Evolutionary conservation across 2,797 vertebrate species (phyloP), one percentile per base, ranked within the genome.

Genomic region (Oceanodroma leucorhoa): DNA sequence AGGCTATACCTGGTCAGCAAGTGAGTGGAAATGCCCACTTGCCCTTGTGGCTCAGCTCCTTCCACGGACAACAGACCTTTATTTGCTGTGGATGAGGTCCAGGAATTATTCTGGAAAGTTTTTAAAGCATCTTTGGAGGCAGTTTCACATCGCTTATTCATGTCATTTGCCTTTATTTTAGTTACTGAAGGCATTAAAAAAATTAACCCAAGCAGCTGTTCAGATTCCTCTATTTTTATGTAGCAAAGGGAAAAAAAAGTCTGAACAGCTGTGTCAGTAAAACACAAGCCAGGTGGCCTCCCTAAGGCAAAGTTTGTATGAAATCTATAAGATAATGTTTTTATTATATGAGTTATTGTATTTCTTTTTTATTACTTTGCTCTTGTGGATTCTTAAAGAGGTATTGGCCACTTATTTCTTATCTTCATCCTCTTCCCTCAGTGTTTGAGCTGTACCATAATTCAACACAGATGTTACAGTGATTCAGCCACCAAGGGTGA

Each of bases 241-340:
- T 38, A 87, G 72, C 60, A 92, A 81, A 92, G 19, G 24, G 6
- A 84, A 89, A 83, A 48, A 83, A 64, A 67, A 8, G 8, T 60
- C 48, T 55, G 29, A 96, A 75, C 92, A 96, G 94, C 92, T 95
- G 90, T 89, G 71, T 85, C 90, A 91, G 81, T 91, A 89, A 94
- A 93, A 93, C 50, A 67, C 32, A 69, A 91, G 62, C 87, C 92
- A 96, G 94, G 94, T 92, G 92, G 86, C 72, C 78, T 96, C 92
- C 83, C 86, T 87, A 87, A 76, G 81, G 95, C 71, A 91, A 95
- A 62, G 75, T 92, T 89, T 65, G 43, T 83, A 91, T 60, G 67
- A 95, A 96, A 85, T 80, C 71, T 85, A 3, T 65, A 88, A 87
- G 87, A 91, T 75, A 93, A 95, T 89, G 45, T 87, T 95, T 94